Conservation (phyloP, 2,888 invertebrate genomes). For the Nemurella pictetii region DNA sequence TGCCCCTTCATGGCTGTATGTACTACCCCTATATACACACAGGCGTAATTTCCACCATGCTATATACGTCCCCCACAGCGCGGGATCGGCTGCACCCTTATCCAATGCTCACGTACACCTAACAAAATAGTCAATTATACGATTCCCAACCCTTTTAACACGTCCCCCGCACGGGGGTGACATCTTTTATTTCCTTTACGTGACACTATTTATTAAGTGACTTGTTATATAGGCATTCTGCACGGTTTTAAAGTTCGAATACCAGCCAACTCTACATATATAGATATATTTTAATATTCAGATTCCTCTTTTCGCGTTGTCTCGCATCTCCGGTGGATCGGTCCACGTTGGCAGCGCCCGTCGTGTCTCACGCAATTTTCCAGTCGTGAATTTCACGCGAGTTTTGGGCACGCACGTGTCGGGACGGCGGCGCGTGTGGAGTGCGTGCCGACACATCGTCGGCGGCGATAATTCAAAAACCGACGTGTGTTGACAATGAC, state of each 20-base stretch:
- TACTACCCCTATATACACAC: constrained; percentile 4
- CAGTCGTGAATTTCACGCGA: not conserved
- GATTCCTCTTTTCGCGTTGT: not conserved
- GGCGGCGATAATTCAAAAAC: not conserved
- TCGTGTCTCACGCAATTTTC: not conserved
- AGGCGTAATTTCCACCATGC: not conserved
- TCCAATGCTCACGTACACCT: constrained; percentile 17
- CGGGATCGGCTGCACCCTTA: not conserved
- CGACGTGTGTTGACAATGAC: not conserved
- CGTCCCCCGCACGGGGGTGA: constrained; percentile 14
- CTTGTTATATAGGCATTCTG: constrained; percentile 6
- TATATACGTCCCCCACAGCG: not conserved
- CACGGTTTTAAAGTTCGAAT: not conserved
- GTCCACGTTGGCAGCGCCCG: not conserved
- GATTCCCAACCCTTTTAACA: constrained; percentile 30
- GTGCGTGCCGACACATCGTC: not conserved
- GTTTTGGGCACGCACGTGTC: not conserved
- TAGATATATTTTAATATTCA: not conserved
- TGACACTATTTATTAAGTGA: constrained; percentile 28
- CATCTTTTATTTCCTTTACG: constrained; percentile 27
- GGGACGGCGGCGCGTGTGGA: not conserved
- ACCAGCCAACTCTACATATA: not conserved
- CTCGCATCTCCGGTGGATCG: not conserved
- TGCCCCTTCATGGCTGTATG: constrained; percentile 3
- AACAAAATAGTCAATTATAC: constrained; percentile 25